Conservation (phyloP, 2,113 vertebrate genomes). For the Macquaria ambigua region DNA sequence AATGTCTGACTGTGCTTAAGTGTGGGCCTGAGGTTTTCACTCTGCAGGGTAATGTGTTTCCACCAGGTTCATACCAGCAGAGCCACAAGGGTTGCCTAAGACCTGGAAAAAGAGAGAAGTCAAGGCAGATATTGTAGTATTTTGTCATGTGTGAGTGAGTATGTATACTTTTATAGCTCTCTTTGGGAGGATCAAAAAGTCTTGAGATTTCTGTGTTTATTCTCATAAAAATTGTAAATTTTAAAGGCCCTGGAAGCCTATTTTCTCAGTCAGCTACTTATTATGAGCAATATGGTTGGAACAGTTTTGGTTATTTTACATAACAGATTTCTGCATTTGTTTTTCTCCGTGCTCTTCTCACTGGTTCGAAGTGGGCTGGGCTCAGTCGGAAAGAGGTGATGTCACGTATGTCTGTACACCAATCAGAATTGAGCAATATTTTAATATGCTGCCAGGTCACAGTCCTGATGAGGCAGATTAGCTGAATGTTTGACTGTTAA, state of each 20-base stretch:
- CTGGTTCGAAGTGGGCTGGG: background rate
- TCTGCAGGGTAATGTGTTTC: slow-evolving; percentile 38
- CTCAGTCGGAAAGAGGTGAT: background rate
- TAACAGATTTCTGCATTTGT: background rate
- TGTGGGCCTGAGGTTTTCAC: slow-evolving; percentile 36
- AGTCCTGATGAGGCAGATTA: background rate
- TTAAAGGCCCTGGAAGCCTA: background rate
- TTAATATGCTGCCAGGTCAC: too few relatives aligned
- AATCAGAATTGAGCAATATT: background rate
- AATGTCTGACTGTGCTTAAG: slow-evolving; percentile 45
- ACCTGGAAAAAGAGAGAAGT: slow-evolving; percentile 14
- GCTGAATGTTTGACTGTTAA: too few relatives aligned
- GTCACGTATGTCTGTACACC: background rate
- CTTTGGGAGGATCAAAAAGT: slow-evolving; percentile 1
- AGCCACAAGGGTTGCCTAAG: background rate
- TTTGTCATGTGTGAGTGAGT: slow-evolving; percentile 1
- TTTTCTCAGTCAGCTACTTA: background rate
- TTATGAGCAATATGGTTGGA: background rate
- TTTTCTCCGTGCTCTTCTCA: background rate
- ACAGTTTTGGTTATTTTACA: background rate
- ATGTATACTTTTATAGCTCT: background rate
- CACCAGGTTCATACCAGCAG: slow-evolving; percentile 18
- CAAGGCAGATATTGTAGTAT: background rate
- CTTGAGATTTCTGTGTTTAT: background rate
- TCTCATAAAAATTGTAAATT: slow-evolving; percentile 4